Base-by-base conservation (phyloP, 2,113 vertebrate species). In the Apeltes quadracus region DNA sequence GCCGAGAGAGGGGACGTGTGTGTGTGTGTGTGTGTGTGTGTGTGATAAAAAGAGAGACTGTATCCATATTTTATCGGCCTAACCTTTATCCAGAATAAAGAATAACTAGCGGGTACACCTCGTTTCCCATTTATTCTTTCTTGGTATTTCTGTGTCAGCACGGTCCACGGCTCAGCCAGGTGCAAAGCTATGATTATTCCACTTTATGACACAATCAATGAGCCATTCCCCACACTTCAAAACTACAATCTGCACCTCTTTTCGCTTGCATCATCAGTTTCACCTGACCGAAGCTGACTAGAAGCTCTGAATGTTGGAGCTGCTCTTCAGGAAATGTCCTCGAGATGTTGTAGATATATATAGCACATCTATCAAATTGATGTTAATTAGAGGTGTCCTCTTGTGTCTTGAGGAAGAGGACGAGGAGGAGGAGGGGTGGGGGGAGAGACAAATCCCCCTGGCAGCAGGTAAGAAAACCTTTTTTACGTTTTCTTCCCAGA, bases 231-330 rank as follows among this genome's bases (percentile, higher is more conserved):
- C 14, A 54, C 23, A 53, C 39, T 54, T 43, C 50, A 64, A 67
- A 68, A 66, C 62, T 82, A 72, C 79, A 81, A 87, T 87, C 73
- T 78, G 23, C 41, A 36, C 18, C n/a, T 61, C 38, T 56, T 54
- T 22, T 29, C n/a, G 62, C 36, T 18, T 61, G 32, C n/a, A 72
- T 69, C 75, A 82, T 75, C 68, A 59, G 64, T 80, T 82, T 81
- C 62, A 61, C 34, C 59, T 72, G 62, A 36, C 22, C 64, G 18
- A 12, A 61, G 41, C 23, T 57, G 32, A n/a, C n/a, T 27, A 13
- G 7, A 13, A 56, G 57, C 51, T 56, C 16, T 23, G 23, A 4
- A 34, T 39, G 51, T 7, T 15, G 46, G 1, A 71, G 39, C 39
- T 34, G 38, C 25, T 43, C 12, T 34, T 43, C 10, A 29, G 29